Conservation (phyloP, 1,140 invertebrate genomes). For the Delia radicum region DNA sequence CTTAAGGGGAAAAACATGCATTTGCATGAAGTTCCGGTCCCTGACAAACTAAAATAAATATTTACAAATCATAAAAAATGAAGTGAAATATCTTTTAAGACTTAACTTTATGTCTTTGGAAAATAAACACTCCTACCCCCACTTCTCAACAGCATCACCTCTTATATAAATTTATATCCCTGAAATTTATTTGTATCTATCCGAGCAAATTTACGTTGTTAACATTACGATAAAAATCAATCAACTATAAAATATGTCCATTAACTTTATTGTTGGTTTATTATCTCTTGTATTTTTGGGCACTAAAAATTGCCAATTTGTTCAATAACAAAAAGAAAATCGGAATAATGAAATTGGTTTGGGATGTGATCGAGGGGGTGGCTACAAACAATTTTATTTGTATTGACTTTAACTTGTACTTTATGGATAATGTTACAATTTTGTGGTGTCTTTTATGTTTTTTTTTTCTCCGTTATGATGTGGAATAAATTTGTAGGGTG, state of each 20-base stretch:
- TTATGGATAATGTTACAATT: slow-evolving; percentile 14
- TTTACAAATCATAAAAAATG: slow-evolving; percentile 21
- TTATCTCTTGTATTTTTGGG: background rate
- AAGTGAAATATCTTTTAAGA: slow-evolving; percentile 7
- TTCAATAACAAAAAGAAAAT: no score
- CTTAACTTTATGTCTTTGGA: background rate
- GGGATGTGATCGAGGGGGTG: background rate
- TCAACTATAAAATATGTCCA: slow-evolving; percentile 30
- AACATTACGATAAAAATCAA: slow-evolving; percentile 29
- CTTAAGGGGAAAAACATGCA: no score
- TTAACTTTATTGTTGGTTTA: slow-evolving; percentile 6
- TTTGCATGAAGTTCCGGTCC: no score
- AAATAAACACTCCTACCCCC: background rate
- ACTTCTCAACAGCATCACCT: background rate
- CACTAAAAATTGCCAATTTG: background rate
- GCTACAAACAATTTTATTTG: background rate
- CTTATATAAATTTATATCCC: background rate
- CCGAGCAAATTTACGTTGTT: slow-evolving; percentile 21
- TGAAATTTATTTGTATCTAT: background rate
- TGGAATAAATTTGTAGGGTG: slow-evolving; percentile 6
- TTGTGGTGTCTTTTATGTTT: slow-evolving; percentile 17
- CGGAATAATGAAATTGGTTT: background rate
- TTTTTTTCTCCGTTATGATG: background rate
- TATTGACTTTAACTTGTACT: slow-evolving; percentile 18
- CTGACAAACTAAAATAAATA: slow-evolving; percentile 19